Conservation (phyloP, 2,113 vertebrate genomes). For the Chamaea fasciata region DNA sequence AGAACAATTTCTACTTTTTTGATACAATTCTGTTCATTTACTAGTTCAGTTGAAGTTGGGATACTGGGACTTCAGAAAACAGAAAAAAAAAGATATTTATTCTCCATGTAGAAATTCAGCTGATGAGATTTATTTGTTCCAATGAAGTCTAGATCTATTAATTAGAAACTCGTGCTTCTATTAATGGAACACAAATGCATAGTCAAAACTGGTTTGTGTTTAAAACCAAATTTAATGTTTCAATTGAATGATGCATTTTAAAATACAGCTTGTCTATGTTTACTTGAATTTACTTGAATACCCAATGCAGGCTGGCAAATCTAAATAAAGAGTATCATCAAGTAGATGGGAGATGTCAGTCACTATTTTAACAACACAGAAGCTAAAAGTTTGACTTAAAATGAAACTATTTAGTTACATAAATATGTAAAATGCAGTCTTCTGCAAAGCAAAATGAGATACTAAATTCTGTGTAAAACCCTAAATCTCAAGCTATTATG, state of each 20-base stretch:
- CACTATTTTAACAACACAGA: background rate
- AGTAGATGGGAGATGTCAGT: background rate
- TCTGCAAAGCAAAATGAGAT: background rate
- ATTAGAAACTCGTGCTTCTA: background rate
- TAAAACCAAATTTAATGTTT: background rate
- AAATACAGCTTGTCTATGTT: background rate
- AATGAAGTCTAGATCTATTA: background rate
- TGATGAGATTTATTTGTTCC: background rate
- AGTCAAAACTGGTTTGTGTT: background rate
- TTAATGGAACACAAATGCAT: background rate
- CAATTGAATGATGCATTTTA: background rate
- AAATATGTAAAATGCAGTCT: background rate
- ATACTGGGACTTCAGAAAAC: background rate
- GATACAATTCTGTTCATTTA: background rate
- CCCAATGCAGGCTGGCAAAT: background rate
- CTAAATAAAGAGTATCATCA: background rate
- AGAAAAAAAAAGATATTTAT: background rate
- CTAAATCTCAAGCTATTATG: background rate
- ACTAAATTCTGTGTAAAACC: background rate
- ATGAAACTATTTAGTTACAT: slow-evolving; percentile 3
- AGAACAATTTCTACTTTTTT: background rate
- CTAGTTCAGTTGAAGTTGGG: background rate
- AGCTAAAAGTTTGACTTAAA: background rate
- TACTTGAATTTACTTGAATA: background rate
- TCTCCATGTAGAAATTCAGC: background rate